Percentiles rank a stretch among this genome's conserved stretches.
Evolutionary conservation across 1,140 invertebrate species (phyloP).

Genomic region (Trachymyrmex cornetzi): DNA sequence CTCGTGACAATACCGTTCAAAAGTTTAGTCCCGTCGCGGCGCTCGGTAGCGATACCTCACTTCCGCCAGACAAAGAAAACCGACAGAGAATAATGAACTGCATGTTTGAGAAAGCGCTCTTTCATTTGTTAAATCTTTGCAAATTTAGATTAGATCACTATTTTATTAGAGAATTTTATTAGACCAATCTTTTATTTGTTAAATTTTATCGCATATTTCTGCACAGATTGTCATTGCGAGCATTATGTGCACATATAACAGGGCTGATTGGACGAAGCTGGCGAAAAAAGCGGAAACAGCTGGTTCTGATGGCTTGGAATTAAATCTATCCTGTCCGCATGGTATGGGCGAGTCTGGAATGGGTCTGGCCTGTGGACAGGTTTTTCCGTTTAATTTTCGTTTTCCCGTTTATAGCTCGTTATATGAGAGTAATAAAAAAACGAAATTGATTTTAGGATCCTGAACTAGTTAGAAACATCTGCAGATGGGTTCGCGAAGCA

Average conservation of each 20-base stretch:
- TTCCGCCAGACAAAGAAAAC: no score
- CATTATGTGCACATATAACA: constrained; percentile 97
- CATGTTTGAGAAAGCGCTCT: no score
- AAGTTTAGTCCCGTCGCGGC: no score
- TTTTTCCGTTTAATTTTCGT: constrained; percentile 78
- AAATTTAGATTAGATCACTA: no score
- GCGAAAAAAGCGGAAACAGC: constrained; percentile 93
- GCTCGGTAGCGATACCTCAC: no score
- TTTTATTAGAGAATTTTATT: no score
- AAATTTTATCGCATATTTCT: background rate
- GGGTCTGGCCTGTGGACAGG: constrained; percentile 99
- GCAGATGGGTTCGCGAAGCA: constrained; percentile 94
- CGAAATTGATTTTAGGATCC: constrained; percentile 89
- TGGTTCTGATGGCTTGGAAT: constrained; percentile 97
- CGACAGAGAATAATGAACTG: no score
- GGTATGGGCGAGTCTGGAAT: constrained; percentile 99
- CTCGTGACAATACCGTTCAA: no score
- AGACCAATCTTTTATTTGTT: background rate
- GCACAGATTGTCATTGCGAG: constrained; percentile 97
- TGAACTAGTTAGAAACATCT: constrained; percentile 95
- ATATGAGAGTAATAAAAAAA: background rate
- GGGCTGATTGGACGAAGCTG: constrained; percentile 95
- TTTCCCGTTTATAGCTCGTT: background rate
- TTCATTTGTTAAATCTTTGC: no score
- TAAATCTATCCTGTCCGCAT: constrained; percentile 99